Evolutionary conservation across 2,797 vertebrate genomes (phyloP).

Genomic region (Onychomys arenicola): DNA sequence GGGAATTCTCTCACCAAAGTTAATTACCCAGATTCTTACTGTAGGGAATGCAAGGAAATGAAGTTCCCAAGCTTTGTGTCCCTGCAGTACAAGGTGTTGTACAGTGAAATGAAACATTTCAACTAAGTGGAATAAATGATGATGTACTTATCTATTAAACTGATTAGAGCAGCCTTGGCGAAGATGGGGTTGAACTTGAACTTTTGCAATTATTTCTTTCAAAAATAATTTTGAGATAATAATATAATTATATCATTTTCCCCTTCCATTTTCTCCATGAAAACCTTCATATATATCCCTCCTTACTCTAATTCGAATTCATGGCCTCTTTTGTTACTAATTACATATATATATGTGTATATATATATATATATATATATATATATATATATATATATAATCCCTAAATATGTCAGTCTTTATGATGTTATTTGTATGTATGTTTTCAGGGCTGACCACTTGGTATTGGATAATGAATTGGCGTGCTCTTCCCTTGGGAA

Average conservation of each 20-base stretch:
- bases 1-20: not conserved
- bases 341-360: not conserved
- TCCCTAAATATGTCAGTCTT: not conserved
- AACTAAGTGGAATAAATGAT: not conserved
- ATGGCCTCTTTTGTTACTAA: not conserved
- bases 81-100: not conserved
- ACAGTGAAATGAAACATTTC: not conserved
- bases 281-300: not conserved
- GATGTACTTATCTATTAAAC: not conserved
- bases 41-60: not conserved
- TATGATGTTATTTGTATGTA: not conserved
- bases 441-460: not conserved
- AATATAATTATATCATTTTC: not conserved
- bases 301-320: not conserved
- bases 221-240: not conserved
- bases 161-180: not conserved
- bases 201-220: not conserved
- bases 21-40: not conserved
- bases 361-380: not conserved
- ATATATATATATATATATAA: too few relatives aligned
- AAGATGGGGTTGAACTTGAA: not conserved
- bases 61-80: not conserved
- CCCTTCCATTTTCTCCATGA: not conserved
- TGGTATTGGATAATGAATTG: not conserved
- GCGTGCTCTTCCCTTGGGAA: not conserved